Base-by-base conservation (phyloP, 2,797 vertebrate genomes). In the Podarcis lilfordi region DNA sequence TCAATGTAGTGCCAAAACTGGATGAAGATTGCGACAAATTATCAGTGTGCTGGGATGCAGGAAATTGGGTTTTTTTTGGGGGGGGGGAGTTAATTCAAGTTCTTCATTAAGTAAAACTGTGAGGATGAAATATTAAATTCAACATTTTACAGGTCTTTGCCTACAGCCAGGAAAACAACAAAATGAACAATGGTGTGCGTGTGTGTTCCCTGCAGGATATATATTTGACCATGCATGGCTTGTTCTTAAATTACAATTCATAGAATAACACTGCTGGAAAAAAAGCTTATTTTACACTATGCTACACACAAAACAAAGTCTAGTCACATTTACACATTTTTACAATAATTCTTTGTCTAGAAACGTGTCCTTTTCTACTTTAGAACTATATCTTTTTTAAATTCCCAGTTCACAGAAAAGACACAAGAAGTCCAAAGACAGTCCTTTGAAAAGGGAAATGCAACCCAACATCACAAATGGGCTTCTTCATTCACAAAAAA, bases 261-360 rank as follows among this genome's bases (percentile, higher is more conserved):
- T 97, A 98, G 97, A 98, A 97, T 98, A 98, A 98, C 97, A 98
- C 97, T 98, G 98, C 94, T 96, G 66, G 40, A 32, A 79, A 87
- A 96, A 97, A 96, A 96, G 95, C 94, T 97, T 98, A 98, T 98
- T 96, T 97, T 98, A 98, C 97, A 98, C 96, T 97, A 97, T 98
- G 96, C 97, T 97, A 98, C 97, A 98, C 95, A 97, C 80, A 92
- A 93, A 89, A 94, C 76, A 32, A 91, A 91, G 94, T 92, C 94
- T 94, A 97, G 93, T 95, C 92, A 97, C 96, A 97, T 97, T 96
- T 98, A 97, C 96, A 98, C 96, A 95, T 97, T 97, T 97, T 97
- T 98, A 98, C 97, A 98, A 96, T 96, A 96, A 96, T 96, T 96
- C 92, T 93, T 95, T 50, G 80, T 95, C 97, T 96, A 97, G 86